Base-by-base conservation (phyloP, 2,888 invertebrate genomes). In the Pseudolycoriella hygida region DNA sequence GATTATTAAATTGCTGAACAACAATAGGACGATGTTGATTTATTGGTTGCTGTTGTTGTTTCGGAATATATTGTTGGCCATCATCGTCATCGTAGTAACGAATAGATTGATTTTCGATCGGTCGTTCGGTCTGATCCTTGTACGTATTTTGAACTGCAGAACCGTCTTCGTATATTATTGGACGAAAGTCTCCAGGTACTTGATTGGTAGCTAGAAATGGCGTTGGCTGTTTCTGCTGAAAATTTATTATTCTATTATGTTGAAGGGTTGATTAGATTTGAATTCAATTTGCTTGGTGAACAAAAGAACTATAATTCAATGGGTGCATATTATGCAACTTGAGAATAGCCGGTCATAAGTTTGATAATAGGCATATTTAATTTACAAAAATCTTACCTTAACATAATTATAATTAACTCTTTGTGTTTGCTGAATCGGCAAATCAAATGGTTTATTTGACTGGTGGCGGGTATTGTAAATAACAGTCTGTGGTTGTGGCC, bases 151-250 rank as follows among this genome's bases (percentile, higher is more conserved):
- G 17, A 17, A 8, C 11, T 11, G 11, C 3, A 5, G 18, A 5
- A 18, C n/a, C 15, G 5, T 34, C 34, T n/a, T 34, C 34, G n/a
- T 34, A 63, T 57, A 64, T 58, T 53, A 72, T 70, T 40, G 72
- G 72, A 49, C 66, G 57, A 57, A 72, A 73, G 50, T 68, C 64
- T 45, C 72, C 72, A 15, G 72, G 71, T 49, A 72, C 53, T 46
- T 70, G 69, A 55, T 73, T 73, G 50, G 64, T 64, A 50, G 69
- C 65, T 51, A 66, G 60, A 60, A 73, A 73, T 50, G 72, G 72
- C 11, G 34, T 34, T 3, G 34, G 34, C 34, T 34, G 34, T 34
- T 34, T 12, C 15, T 34, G 25, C 25, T 25, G 25, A 8, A 25
- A 25, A 25, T 25, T 25, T 6, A 25, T 25, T 25, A 25, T 25